Evolutionary conservation across 2,113 vertebrate genomes (phyloP).

Genomic region (Rhinogobius similis): DNA sequence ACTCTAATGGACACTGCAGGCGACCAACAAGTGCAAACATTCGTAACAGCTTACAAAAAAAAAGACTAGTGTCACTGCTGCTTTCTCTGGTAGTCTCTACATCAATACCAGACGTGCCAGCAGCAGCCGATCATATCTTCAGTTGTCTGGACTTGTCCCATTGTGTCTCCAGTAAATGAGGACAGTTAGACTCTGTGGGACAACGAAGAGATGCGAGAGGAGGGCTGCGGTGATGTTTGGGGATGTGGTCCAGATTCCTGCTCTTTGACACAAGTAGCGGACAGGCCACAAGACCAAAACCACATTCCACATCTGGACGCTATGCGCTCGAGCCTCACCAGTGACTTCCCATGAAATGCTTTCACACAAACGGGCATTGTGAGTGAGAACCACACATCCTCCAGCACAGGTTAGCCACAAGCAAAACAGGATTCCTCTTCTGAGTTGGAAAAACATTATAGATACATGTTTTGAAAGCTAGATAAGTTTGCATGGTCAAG

Average conservation of each 20-base stretch:
- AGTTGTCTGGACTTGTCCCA: conserved; percentile 1
- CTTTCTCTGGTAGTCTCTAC: not conserved
- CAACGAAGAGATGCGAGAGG: not conserved
- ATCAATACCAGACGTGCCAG: not conserved
- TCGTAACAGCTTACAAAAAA: too few relatives aligned
- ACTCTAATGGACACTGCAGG: too few relatives aligned
- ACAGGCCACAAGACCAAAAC: conserved; percentile 23
- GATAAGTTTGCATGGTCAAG: not conserved
- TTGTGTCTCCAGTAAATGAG: not conserved
- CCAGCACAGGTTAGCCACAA: not conserved
- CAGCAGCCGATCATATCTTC: not conserved
- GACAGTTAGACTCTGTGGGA: conserved; percentile 16
- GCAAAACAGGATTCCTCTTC: not conserved
- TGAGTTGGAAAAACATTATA: not conserved
- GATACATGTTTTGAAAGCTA: not conserved
- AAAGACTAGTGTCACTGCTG: too few relatives aligned
- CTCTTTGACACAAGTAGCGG: conserved; percentile 24
- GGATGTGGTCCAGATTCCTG: conserved; percentile 26
- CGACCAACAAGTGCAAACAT: too few relatives aligned
- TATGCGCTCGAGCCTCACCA: conserved; percentile 43
- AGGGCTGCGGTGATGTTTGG: conserved; percentile 14
- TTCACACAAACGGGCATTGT: conserved; percentile 12
- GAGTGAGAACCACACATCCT: not conserved
- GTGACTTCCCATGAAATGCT: conserved; percentile 21
- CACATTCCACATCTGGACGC: conserved; percentile 71